phyloP scores from a whole-genome alignment of 2,888 invertebrate genomes.

The Tinea trinotella region DNA sequence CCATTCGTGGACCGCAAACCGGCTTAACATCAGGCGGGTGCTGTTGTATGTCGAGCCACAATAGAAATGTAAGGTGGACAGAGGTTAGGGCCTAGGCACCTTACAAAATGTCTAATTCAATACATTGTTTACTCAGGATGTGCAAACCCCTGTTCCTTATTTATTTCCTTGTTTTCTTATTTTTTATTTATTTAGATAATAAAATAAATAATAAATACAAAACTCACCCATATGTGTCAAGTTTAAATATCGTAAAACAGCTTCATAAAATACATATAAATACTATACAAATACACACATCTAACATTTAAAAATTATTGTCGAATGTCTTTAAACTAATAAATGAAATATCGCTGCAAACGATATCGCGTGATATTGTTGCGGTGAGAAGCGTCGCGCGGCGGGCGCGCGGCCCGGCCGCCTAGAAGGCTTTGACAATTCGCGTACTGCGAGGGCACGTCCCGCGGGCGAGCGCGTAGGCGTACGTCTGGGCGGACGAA shows the following conservation, averaged over 20 bases:
- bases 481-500: slow-evolving; percentile 45
- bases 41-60: too few relatives aligned
- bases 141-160: too few relatives aligned
- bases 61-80: too few relatives aligned
- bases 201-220: not conserved
- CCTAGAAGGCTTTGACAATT: slow-evolving; percentile 56
- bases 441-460: slow-evolving; percentile 41
- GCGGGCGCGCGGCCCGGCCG: slow-evolving; percentile 56
- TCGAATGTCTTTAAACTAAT: slow-evolving; percentile 2
- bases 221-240: slow-evolving; percentile 18
- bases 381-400: slow-evolving; percentile 33
- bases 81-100: too few relatives aligned
- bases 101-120: too few relatives aligned
- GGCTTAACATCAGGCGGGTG: too few relatives aligned
- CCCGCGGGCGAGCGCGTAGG: slow-evolving; percentile 56
- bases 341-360: not conserved
- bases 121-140: too few relatives aligned
- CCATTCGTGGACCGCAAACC: too few relatives aligned
- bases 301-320: slow-evolving; percentile 16
- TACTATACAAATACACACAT: slow-evolving; percentile 15
- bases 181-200: not conserved
- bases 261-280: not conserved
- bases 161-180: too few relatives aligned
- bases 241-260: not conserved
- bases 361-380: not conserved